phyloP scores from a whole-genome alignment of 2,888 invertebrate genomes.

The Rhimphoctona megacephalus region DNA sequence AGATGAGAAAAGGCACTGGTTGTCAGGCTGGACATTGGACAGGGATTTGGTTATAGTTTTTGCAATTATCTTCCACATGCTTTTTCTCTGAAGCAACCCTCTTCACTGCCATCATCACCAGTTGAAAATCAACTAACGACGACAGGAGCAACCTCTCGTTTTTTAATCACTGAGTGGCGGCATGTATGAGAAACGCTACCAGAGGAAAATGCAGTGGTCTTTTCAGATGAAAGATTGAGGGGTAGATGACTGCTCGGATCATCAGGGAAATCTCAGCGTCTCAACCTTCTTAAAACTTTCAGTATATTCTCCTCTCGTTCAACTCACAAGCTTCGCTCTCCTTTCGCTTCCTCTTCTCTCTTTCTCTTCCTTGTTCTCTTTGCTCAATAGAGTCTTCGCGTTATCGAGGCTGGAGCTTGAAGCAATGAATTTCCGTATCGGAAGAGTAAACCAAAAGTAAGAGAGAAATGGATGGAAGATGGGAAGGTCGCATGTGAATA shows the following conservation, averaged over 20 bases:
- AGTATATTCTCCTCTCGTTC: constrained; percentile 37
- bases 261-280: constrained; percentile 19
- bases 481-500: constrained; percentile 13
- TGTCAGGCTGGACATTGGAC: constrained; percentile 41
- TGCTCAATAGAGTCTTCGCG: constrained; percentile 55
- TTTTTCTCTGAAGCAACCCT: constrained; percentile 14
- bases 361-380: neutral
- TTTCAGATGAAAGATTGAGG: neutral
- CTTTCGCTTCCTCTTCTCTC: neutral
- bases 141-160: constrained; percentile 35
- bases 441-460: constrained; percentile 17
- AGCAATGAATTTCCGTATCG: constrained; percentile 70
- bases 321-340: neutral
- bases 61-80: constrained; percentile 79
- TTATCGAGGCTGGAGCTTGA: constrained; percentile 37
- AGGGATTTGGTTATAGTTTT: constrained; percentile 74
- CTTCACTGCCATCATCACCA: constrained; percentile 29
- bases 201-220: neutral
- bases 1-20: constrained; percentile 43
- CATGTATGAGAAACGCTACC: constrained; percentile 6
- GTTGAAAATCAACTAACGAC: constrained; percentile 36
- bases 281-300: constrained; percentile 52
- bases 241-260: neutral
- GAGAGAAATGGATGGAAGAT: neutral
- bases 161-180: constrained; percentile 42